These are phyloP conservation scores for Amorpha juglandis DNA, from an alignment of 2,888 invertebrate genomes.

Conservation along the genomic window DNA sequence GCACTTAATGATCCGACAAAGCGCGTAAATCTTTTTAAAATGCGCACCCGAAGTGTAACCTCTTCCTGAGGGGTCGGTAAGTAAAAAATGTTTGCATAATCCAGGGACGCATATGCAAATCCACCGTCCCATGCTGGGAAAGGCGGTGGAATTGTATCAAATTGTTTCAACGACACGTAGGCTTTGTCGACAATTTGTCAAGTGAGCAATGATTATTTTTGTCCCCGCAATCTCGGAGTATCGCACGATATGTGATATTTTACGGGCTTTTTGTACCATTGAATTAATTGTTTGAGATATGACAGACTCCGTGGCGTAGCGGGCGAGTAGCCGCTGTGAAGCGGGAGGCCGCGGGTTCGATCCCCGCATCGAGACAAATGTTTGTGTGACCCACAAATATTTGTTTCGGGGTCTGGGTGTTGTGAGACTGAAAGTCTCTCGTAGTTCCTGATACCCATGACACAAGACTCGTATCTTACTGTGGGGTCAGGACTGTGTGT, in stretches of 20 bases:
- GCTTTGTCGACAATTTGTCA: slow-evolving; percentile 81
- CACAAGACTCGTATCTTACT: no score
- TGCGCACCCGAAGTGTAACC: slow-evolving; percentile 76
- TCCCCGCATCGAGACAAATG: no score
- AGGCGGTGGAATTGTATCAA: slow-evolving; percentile 82
- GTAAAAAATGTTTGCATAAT: slow-evolving; percentile 81
- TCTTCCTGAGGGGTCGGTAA: slow-evolving; percentile 72
- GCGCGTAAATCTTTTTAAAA: slow-evolving; percentile 84
- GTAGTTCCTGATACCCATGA: no score
- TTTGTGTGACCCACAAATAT: no score
- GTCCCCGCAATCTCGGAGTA: slow-evolving; percentile 60
- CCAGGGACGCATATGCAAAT: slow-evolving; percentile 81
- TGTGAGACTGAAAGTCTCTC: no score
- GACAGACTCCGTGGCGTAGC: no score
- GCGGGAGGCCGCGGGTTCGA: no score
- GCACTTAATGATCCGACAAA: slow-evolving; percentile 84
- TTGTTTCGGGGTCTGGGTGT: no score
- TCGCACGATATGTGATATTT: slow-evolving; percentile 36
- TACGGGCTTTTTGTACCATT: slow-evolving; percentile 5
- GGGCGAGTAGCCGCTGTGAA: no score
- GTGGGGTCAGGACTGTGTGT: no score
- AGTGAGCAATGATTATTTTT: slow-evolving; percentile 79
- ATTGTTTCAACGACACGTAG: slow-evolving; percentile 79
- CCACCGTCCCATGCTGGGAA: slow-evolving; percentile 69
- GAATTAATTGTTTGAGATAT: neutral